Evolutionary conservation across 2,888 invertebrate genomes (phyloP), one percentile per base, ranked within the genome.

Genomic region (Gastrophysa polygoni): DNA sequence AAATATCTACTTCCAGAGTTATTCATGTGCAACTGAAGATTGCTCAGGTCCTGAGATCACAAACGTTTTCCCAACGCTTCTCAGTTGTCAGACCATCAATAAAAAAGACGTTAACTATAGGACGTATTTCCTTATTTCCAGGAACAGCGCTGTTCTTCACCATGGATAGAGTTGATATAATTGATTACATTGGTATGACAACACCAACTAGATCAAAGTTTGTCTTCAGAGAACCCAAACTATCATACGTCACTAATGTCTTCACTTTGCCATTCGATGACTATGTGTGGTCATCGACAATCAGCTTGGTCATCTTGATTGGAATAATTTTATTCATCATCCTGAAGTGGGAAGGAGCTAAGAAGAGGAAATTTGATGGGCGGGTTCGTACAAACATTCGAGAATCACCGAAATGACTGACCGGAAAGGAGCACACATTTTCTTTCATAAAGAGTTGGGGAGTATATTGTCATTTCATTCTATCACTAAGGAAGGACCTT

Each of bases 231-330:
- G 87, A 89, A 75, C 91, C 91, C 1, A 88, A 90, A 73, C 76
- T 91, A 11, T 81, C 91, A 0, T 89, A 88, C 65, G 87, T 91
- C 43, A 88, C 87, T 68, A 91, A 91, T 74, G 85, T 91, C 47
- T 91, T 89, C 74, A 78, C 86, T 1, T 78, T 91, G 21, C 90
- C 91, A 0, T 91, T 91, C 73, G 83, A 86, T 60, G 81, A 77
- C 28, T 79, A 83, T 0, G 89, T 91, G n/a, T 91, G 91, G 91
- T 79, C 86, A 51, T 84, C 86, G 24, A 83, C 84, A 17, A 69
- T 82, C 4, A 82, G 79, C 0, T 73, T 88, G 28, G 72, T 87
- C 2, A 63, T 84, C 11, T 55, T 87, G 20, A 77, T 85, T 47
- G 82, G 83, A 7, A 50, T 83, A 1, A 66, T 77, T 1, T 73